Evolutionary conservation across 2,888 invertebrate species (phyloP).

Genomic region (Dascillus cervinus): DNA sequence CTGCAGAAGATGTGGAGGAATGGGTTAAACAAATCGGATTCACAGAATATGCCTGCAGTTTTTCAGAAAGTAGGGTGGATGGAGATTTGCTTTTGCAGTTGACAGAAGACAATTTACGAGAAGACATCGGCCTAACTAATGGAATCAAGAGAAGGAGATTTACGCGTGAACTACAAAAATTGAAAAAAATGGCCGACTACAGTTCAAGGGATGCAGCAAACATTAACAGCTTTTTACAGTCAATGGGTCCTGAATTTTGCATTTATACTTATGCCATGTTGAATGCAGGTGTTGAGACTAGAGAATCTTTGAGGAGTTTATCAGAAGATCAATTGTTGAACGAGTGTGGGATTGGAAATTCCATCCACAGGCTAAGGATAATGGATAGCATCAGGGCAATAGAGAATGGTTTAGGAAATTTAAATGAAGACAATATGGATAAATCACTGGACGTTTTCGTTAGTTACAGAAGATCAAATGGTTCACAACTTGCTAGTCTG

Average conservation of each 20-base stretch:
- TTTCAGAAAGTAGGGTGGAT: slow-evolving; percentile 89
- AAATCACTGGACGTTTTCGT: slow-evolving; percentile 96
- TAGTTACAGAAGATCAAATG: slow-evolving; percentile 94
- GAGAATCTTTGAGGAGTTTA: slow-evolving; percentile 73
- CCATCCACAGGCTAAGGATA: slow-evolving; percentile 88
- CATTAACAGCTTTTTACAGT: slow-evolving; percentile 76
- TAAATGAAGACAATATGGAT: slow-evolving; percentile 70
- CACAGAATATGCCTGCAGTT: slow-evolving; percentile 71
- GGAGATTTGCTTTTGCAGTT: slow-evolving; percentile 91
- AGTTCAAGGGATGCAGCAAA: slow-evolving; percentile 89
- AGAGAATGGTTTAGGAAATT: slow-evolving; percentile 57
- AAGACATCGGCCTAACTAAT: slow-evolving; percentile 89
- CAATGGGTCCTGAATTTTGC: slow-evolving; percentile 81
- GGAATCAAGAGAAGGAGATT: slow-evolving; percentile 91
- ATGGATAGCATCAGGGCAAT: slow-evolving; percentile 75
- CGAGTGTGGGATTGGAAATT: slow-evolving; percentile 89
- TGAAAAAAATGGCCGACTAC: slow-evolving; percentile 95
- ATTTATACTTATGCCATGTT: slow-evolving; percentile 96
- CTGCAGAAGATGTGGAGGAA: slow-evolving; percentile 90
- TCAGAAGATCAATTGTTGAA: slow-evolving; percentile 85
- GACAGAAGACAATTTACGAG: slow-evolving; percentile 83
- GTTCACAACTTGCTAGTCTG: slow-evolving; percentile 91
- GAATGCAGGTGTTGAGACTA: slow-evolving; percentile 84
- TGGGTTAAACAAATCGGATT: slow-evolving; percentile 99
- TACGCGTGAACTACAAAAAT: slow-evolving; percentile 81